Evolutionary conservation across 2,888 invertebrate species (phyloP).

Genomic region (Maniola hyperantus): DNA sequence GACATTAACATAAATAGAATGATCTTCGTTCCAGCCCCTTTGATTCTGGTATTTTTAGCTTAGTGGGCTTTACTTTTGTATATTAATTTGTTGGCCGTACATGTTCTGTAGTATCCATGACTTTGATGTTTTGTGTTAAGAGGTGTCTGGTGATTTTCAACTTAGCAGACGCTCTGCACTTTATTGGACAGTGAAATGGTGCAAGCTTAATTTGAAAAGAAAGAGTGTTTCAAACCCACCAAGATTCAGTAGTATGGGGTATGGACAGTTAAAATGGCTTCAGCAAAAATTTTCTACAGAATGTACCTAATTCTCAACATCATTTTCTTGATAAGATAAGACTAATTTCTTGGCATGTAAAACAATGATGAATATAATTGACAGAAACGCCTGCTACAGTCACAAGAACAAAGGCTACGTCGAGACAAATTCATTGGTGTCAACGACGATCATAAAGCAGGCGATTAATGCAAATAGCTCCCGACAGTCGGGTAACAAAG

Average conservation of each 20-base stretch:
- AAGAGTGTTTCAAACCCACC: neutral
- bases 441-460: constrained; percentile 63
- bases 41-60: constrained; percentile 81
- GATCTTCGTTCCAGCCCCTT: constrained; percentile 78
- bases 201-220: constrained; percentile 13
- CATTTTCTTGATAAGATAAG: no score
- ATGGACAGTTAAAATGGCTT: neutral
- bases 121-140: constrained; percentile 78
- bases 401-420: constrained; percentile 46
- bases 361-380: constrained; percentile 14
- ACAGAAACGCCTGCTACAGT: constrained; percentile 17
- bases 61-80: constrained; percentile 69
- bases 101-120: constrained; percentile 62
- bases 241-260: neutral
- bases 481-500: constrained; percentile 58
- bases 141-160: constrained; percentile 75
- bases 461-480: constrained; percentile 62
- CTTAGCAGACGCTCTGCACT: constrained; percentile 49
- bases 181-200: constrained; percentile 34
- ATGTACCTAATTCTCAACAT: neutral
- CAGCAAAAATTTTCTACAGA: neutral
- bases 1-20: constrained; percentile 83
- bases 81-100: constrained; percentile 76
- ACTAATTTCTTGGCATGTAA: neutral
- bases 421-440: constrained; percentile 48